A percentile compares a stretch with the other conserved stretches of the same genome.
These are phyloP conservation scores for Onychostruthus taczanowskii DNA, from an alignment of 2,113 vertebrate genomes.

Conservation along the genomic window DNA sequence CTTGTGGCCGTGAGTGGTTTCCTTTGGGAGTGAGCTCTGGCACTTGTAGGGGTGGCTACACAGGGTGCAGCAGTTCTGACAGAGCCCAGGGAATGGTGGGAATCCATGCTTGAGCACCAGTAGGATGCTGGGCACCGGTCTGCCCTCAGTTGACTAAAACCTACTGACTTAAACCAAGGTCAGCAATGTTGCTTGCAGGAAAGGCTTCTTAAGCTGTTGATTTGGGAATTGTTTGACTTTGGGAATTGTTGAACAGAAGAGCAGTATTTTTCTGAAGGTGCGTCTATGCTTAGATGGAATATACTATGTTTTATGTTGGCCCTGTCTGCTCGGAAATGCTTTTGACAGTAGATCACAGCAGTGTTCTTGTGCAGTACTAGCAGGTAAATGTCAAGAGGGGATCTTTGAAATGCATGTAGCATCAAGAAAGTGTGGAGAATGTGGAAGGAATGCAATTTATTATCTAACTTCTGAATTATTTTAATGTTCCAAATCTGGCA, in stretches of 20 bases:
- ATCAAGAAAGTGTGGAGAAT: background rate
- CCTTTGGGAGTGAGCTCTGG: background rate
- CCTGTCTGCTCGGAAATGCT: background rate
- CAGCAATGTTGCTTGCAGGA: background rate
- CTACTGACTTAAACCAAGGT: background rate
- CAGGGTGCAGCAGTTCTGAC: fast-evolving
- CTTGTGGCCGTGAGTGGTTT: background rate
- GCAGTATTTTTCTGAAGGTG: background rate
- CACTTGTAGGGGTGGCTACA: fast-evolving
- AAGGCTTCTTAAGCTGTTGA: background rate
- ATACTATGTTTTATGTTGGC: background rate
- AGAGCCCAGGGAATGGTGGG: fast-evolving
- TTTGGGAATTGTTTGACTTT: background rate
- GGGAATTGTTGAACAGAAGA: background rate
- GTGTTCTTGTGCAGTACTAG: background rate
- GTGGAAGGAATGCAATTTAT: background rate
- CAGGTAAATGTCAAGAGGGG: background rate
- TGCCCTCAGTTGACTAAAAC: background rate
- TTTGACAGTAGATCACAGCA: background rate
- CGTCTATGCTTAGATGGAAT: background rate
- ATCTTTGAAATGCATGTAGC: background rate
- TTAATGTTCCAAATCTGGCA: background rate
- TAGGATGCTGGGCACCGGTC: background rate
- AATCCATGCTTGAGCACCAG: fast-evolving
- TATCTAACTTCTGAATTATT: background rate